Evolutionary conservation across 2,888 invertebrate genomes (phyloP).

Genomic region (Chrysolina haemoptera): DNA sequence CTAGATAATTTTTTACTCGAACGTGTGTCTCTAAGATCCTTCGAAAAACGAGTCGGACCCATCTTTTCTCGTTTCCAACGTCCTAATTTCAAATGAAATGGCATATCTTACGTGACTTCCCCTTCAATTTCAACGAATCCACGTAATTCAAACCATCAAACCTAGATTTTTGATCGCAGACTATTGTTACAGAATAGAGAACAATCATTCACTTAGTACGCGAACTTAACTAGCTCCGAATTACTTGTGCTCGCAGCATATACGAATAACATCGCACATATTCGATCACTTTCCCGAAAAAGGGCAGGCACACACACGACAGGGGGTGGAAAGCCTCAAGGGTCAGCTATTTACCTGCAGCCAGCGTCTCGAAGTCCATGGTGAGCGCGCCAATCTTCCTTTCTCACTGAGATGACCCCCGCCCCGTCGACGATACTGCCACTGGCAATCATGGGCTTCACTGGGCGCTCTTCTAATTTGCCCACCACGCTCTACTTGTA

Average conservation of each 20-base stretch:
- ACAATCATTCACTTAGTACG: slow-evolving; percentile 65
- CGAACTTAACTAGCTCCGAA: slow-evolving; percentile 61
- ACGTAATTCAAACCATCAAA: slow-evolving; percentile 42
- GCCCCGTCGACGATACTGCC: slow-evolving; percentile 53
- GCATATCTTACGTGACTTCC: slow-evolving; percentile 24
- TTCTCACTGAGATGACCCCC: slow-evolving; percentile 57
- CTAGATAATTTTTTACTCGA: no score
- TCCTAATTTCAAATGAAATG: slow-evolving; percentile 2
- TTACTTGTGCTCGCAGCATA: not conserved
- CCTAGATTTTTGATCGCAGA: slow-evolving; percentile 45
- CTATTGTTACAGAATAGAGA: slow-evolving; percentile 53
- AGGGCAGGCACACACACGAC: slow-evolving; percentile 11
- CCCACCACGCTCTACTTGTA: slow-evolving; percentile 47
- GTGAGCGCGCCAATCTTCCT: slow-evolving; percentile 52
- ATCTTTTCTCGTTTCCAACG: not conserved
- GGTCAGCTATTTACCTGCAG: slow-evolving; percentile 64
- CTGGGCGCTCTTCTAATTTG: slow-evolving; percentile 54
- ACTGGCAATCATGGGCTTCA: slow-evolving; percentile 59
- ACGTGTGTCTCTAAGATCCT: no score
- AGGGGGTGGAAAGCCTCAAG: slow-evolving; percentile 3
- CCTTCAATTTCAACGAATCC: slow-evolving; percentile 37
- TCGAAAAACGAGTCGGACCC: no score
- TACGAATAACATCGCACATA: slow-evolving; percentile 15
- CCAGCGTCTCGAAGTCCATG: slow-evolving; percentile 67
- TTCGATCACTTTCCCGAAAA: slow-evolving; percentile 11